Evolutionary conservation across 2,888 invertebrate species (phyloP), one percentile per base, ranked within the genome.

Genomic region (Mayetiola destructor): DNA sequence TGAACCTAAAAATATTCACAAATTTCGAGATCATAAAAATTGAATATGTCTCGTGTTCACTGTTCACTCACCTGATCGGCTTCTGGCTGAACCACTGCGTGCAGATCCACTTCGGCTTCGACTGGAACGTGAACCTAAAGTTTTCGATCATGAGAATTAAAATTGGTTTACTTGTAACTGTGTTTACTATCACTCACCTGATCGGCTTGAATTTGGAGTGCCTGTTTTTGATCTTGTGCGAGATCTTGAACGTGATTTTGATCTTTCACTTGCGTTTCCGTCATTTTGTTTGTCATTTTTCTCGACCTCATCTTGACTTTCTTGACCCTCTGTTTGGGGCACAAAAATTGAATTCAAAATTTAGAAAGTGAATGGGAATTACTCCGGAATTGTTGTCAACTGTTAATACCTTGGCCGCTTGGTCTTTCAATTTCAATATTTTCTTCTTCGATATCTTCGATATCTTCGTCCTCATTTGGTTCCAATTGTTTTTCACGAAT

Each of bases 401-500:
- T n/a, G 27, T 39, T 2, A 37, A 37, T 56, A 57, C 42, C 23
- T 53, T 58, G 35, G 16, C 16, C 36, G 3, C 12, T 36, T 4
- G 5, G n/a, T n/a, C 60, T 69, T 68, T 55, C 75, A 60, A 79
- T 77, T 58, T 75, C 72, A 61, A 77, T 77, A 9, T 79, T 78
- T 16, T 78, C 79, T 55, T 78, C 78, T 29, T 80, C 81, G 14
- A 48, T 48, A 16, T 48, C 48, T 1, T 82, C 81, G 12, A 82
- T 80, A 4, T 83, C 81, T n/a, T 83, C 84, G 1, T 80, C 80
- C 61, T 81, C 80, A 4, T 86, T 80, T 2, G 92, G 89, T 68
- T 95, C 94, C 29, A 96, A 75, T 68, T 92, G 90, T 62, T 83
- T 85, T 73, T 94, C 88, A 48, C 95, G 75, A 60, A 85, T 82